Evolutionary conservation across 1,140 invertebrate species (phyloP), one percentile per base, ranked within the genome.

Genomic region (Telenomus remus): DNA sequence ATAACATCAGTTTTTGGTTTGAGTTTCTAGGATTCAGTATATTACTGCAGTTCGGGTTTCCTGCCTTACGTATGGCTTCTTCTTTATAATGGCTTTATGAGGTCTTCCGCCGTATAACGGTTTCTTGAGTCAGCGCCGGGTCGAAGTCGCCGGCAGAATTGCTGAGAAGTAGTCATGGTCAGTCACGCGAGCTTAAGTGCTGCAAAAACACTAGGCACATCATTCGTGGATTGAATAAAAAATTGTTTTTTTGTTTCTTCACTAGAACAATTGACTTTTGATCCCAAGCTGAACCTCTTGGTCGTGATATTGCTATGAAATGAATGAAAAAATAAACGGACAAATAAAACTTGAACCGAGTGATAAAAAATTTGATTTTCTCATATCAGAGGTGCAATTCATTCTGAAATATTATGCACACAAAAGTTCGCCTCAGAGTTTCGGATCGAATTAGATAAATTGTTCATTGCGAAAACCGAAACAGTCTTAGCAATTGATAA

Each of bases 151-250:
- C 57, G 37, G 48, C 44, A 15, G 49, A 77, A 71, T 72, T 57
- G 57, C 56, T 19, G 61, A 69, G 60, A 64, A 73, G 57, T 69
- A 65, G 59, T 51, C 64, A 44, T 51, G 59, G 48, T 60, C 75
- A 57, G 69, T 77, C 69, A 72, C 75, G 74, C 75, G 39, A 77
- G 33, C 59, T 69, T 65, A 69, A 77, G 48, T 56, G 48, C 64
- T 19, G 43, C 47, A 71, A 53, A 70, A 71, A 68, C 59, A 72
- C 42, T 53, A 65, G 46, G 47, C 63, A 50, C 63, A 54, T 56
- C 63, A 68, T 72, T 72, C 48, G 51, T 61, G 68, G 27, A 63
- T 68, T 50, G 46, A 72, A 72, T 72, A 64, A 72, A 69, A 77
- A 68, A 57, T 55, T n/a, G 43, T 7, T 46, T 53, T 15, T 43